phyloP scores from a whole-genome alignment of 2,888 invertebrate genomes.

The Drosophila kuntzei region DNA sequence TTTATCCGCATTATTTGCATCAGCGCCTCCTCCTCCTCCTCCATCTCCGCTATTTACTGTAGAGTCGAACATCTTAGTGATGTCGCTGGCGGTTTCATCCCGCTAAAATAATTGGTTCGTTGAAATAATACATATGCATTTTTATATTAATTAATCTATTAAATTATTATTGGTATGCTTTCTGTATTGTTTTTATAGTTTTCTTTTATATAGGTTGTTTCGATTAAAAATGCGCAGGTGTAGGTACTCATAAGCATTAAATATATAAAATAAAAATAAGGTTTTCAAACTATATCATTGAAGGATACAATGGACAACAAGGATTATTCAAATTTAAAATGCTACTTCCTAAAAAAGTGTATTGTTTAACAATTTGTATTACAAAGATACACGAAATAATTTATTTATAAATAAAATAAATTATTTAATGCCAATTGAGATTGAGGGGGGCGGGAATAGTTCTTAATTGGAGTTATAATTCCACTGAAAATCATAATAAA shows the following conservation, averaged over 20 bases:
- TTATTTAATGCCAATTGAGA: slow-evolving; percentile 26
- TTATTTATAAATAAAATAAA: slow-evolving; percentile 4
- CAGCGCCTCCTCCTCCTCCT: slow-evolving; percentile 44
- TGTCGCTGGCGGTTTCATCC: slow-evolving; percentile 85
- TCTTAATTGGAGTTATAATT: neutral
- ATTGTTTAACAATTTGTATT: slow-evolving; percentile 21
- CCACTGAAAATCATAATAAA: slow-evolving; percentile 11
- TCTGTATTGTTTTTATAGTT: slow-evolving; percentile 1
- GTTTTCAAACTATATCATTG: slow-evolving; percentile 18
- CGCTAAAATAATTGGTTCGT: slow-evolving; percentile 81
- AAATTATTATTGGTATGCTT: slow-evolving; percentile 9
- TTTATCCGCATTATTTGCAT: slow-evolving; percentile 39
- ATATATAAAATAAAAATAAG: slow-evolving; percentile 35
- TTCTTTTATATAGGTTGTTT: slow-evolving; percentile 18
- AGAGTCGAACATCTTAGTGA: slow-evolving; percentile 85
- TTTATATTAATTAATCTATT: slow-evolving; percentile 51
- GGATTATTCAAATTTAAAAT: slow-evolving; percentile 16
- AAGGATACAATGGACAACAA: slow-evolving; percentile 28
- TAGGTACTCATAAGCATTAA: slow-evolving; percentile 43
- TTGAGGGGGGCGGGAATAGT: slow-evolving; percentile 5
- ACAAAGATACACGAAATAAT: slow-evolving; percentile 10
- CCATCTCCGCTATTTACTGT: slow-evolving; percentile 77
- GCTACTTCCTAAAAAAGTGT: slow-evolving; percentile 21
- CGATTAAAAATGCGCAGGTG: slow-evolving; percentile 29
- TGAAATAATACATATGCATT: slow-evolving; percentile 52